Percentiles rank a stretch among this genome's conserved stretches.
phyloP scores from a whole-genome alignment of 2,797 vertebrate genomes.

The Percopsis omiscomaycus region DNA sequence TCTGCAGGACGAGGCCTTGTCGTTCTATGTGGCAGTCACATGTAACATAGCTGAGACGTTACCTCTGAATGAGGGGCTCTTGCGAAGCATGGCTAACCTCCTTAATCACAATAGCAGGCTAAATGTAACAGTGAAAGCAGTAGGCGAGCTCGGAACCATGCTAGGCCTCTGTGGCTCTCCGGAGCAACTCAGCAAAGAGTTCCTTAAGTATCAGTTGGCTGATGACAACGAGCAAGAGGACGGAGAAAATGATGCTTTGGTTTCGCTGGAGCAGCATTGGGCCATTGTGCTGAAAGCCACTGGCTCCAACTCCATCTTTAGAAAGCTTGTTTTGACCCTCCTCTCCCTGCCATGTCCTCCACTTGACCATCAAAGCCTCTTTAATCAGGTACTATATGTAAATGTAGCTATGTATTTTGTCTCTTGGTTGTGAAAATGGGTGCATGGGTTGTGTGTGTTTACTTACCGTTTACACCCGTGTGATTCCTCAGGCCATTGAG shows the following conservation, averaged over 20 bases:
- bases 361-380: constrained; percentile 61
- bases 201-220: constrained; percentile 64
- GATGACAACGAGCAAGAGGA: constrained; percentile 34
- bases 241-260: constrained; percentile 12
- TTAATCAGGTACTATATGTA: constrained; percentile 63
- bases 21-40: constrained; percentile 71
- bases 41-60: constrained; percentile 57
- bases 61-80: constrained; percentile 58
- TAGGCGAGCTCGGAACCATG: constrained; percentile 63
- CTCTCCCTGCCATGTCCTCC: constrained; percentile 74
- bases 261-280: constrained; percentile 70
- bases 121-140: constrained; percentile 46
- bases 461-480: not conserved
- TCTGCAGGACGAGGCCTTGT: constrained; percentile 56
- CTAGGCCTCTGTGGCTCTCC: constrained; percentile 65
- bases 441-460: not conserved
- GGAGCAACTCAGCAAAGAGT: constrained; percentile 66
- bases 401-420: not conserved
- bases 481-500: constrained; percentile 58
- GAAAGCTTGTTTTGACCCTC: constrained; percentile 73
- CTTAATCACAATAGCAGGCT: constrained; percentile 63
- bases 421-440: not conserved
- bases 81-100: constrained; percentile 67
- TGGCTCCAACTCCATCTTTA: constrained; percentile 58
- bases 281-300: constrained; percentile 53